Evolutionary conservation across 2,113 vertebrate species (phyloP), one percentile per base, ranked within the genome.

Genomic region (Apteryx owenii): DNA sequence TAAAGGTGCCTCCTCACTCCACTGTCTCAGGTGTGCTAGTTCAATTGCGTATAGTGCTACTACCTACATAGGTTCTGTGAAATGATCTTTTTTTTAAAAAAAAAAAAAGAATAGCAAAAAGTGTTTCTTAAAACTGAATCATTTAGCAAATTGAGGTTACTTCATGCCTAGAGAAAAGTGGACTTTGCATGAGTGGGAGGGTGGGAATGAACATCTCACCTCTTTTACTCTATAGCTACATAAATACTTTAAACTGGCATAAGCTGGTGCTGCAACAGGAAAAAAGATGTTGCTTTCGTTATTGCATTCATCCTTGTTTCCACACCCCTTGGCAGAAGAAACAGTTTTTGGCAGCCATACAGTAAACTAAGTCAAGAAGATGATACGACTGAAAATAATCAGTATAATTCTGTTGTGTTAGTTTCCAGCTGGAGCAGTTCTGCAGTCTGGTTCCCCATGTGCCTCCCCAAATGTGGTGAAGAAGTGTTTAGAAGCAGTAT

Each of bases 391-490:
- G 91, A 95, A 97, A 94, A 93, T 90, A 94, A 95, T 93, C 3
- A 0, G 40, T 88, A 60, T 90, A 58, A 83, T 93, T 96, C 91
- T 3, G 38, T 88, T 82, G 48, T 44, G 78, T 54, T 90, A 56
- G 73, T 91, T 95, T 91, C 96, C 88, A 96, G 90, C 90, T 96
- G 93, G 96, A 94, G 93, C 0, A 23, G 48, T 88, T 91, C 90
- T 96, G 50, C 88, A 93, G 73, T 95, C 93, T 97, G 93, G 90
- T 81, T 93, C 82, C 64, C 93, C 71, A 85, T 96, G 95, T 96
- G 93, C 79, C 79, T 96, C 56, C 90, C 76, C 87, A 93, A 91
- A 88, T 86, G 93, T 90, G 79, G 79, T 89, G 88, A 88, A 73
- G 93, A 88, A 94, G 50, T 80, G 46, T 58, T 93, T 64, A 77